Conservation (phyloP, 2,888 invertebrate genomes). For the Pegoplata infirma region DNA sequence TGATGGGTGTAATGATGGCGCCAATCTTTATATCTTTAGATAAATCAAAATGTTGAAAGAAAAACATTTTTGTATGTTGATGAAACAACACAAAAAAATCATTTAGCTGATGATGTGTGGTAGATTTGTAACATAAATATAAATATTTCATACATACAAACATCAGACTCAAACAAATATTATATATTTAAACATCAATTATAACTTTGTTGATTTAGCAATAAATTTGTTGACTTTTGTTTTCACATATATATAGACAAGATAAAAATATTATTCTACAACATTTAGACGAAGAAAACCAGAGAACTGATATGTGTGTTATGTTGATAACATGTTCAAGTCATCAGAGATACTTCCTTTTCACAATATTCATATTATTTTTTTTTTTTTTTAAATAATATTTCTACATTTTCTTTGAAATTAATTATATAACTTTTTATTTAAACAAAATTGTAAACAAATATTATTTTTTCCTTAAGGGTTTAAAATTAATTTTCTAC, state of each 20-base stretch:
- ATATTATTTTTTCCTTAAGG: neutral
- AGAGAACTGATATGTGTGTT: neutral
- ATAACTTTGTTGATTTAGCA: slow-evolving; percentile 56
- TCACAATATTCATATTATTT: too few species aligned
- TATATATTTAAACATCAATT: slow-evolving; percentile 55
- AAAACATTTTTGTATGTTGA: neutral
- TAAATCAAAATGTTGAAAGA: slow-evolving; percentile 27
- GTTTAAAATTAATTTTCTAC: neutral
- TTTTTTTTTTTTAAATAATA: neutral
- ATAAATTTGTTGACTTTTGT: slow-evolving; percentile 52
- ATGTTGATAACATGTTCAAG: neutral
- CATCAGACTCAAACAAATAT: slow-evolving; percentile 16
- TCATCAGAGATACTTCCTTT: neutral
- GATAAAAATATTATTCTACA: neutral
- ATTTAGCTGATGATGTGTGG: slow-evolving; percentile 29
- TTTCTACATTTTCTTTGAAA: neutral
- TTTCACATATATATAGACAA: neutral
- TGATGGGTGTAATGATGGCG: slow-evolving; percentile 54
- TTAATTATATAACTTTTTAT: neutral
- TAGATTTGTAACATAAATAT: slow-evolving; percentile 22
- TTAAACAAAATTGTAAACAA: neutral
- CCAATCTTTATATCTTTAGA: slow-evolving; percentile 46
- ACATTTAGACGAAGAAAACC: neutral
- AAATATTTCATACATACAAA: neutral
- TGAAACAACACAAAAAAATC: slow-evolving; percentile 28